Base-by-base conservation (phyloP, 2,888 invertebrate genomes). In the Seira ritae region DNA sequence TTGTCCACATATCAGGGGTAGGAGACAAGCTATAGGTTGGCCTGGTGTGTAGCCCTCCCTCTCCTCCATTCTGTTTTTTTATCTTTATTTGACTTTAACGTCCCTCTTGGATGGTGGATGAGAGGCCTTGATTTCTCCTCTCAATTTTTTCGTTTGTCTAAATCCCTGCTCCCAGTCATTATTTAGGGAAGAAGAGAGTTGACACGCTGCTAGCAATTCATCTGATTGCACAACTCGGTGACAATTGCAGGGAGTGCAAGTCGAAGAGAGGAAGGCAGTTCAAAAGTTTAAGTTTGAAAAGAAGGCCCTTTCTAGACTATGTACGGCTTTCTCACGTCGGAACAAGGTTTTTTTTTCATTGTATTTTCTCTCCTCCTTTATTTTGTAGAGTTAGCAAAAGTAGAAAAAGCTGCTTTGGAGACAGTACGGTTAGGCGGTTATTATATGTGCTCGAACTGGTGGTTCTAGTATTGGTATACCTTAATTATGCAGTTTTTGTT, bases 311-410 rank as follows among this genome's bases (percentile, higher is more conserved):
- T 55, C 55, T 17, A 20, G 20, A 12, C 62, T 12, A 62, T 62
- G 62, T 62, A 62, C 22, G 62, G 62, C 12, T 62, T 62, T 20
- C 42, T 66, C 22, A 65, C 74, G 22, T 46, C 68, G 65, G 70
- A 70, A 42, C 68, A 75, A 68, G 74, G 74, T 55, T 70, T 50
- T 67, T 31, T 46, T n/a, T 62, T 22, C 50, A 50, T 46, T 77
- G 69, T 68, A 42, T 69, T 62, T 62, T 62, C 62, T 4, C 12
- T 62, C n/a, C 60, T 60, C n/a, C 60, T 42, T 42, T 42, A 42
- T 12, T n/a, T 50, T 50, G 3, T 50, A 50, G 15, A 15, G 15
- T 15, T 50, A 2, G 17, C 50, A n/a, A 12, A n/a, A 50, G 12
- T 8, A 50, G 15, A n/a, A n/a, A 42, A 15, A 50, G 6, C 15